phyloP scores from a whole-genome alignment of 2,797 vertebrate species.

The Thripadectes ignobilis region DNA sequence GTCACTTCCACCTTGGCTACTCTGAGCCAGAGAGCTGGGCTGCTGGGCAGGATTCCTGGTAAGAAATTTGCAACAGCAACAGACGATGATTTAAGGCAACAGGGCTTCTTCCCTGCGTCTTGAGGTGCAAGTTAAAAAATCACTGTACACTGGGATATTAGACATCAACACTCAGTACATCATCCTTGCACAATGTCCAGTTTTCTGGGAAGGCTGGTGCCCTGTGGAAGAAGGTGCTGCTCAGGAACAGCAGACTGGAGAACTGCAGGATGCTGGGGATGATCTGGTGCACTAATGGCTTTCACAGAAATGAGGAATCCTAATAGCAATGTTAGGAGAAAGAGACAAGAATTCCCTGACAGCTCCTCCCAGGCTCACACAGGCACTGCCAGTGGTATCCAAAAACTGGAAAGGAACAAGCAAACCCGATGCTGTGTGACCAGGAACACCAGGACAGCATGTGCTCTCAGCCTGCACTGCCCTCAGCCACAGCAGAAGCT shows the following conservation, averaged over 20 bases:
- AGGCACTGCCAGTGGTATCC: background rate
- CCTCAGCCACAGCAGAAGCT: background rate
- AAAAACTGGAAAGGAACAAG: background rate
- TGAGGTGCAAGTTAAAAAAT: fast-evolving
- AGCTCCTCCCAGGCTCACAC: background rate
- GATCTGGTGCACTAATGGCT: background rate
- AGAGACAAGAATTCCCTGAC: background rate
- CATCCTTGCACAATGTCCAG: background rate
- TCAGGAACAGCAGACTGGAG: background rate
- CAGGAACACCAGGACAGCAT: fast-evolving
- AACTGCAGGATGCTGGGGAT: background rate
- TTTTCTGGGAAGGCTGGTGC: background rate
- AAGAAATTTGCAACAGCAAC: background rate
- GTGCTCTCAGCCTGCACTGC: fast-evolving
- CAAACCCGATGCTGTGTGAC: fast-evolving
- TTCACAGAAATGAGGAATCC: background rate
- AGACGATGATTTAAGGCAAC: background rate
- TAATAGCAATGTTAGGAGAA: background rate
- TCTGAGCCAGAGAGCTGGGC: fast-evolving
- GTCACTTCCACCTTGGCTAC: background rate
- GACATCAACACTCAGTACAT: fast-evolving
- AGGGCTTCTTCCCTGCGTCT: background rate
- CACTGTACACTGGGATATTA: fast-evolving
- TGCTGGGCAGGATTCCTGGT: background rate
- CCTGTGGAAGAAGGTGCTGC: background rate